phyloP scores from a whole-genome alignment of 2,888 invertebrate species.

The Troides oblongomaculatus region DNA sequence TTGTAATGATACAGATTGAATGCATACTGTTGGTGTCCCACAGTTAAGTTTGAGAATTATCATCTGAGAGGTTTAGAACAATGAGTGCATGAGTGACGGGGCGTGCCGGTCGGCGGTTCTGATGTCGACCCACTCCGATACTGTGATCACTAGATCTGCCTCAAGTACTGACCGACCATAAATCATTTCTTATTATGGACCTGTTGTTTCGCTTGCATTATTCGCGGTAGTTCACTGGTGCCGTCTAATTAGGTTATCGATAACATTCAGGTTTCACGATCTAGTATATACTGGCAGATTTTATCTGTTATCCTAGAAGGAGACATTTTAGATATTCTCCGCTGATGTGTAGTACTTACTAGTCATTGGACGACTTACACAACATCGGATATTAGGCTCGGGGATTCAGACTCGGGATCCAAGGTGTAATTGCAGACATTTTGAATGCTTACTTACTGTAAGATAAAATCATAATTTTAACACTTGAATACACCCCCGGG shows the following conservation, averaged over 20 bases:
- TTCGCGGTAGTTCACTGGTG: conserved; percentile 57
- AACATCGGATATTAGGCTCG: no score
- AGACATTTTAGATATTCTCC: background rate
- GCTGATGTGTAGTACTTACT: no score
- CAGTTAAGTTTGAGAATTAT: conserved; percentile 31
- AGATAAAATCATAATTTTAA: no score
- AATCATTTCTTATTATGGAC: conserved; percentile 70
- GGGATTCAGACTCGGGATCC: no score
- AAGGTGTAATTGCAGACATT: no score
- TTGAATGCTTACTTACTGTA: no score
- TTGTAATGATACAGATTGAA: background rate
- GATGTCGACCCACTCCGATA: conserved; percentile 65
- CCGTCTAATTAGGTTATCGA: conserved; percentile 63
- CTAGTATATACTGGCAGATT: conserved; percentile 21
- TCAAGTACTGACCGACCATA: conserved; percentile 59
- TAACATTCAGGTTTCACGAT: conserved; percentile 22
- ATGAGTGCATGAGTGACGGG: conserved; percentile 70
- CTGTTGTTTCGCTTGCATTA: conserved; percentile 65
- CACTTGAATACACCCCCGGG: no score
- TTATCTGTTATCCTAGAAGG: background rate
- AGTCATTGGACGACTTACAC: no score
- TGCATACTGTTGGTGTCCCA: background rate
- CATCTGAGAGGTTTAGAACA: conserved; percentile 62
- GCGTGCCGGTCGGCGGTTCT: conserved; percentile 64
- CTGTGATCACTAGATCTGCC: conserved; percentile 54